phyloP scores from a whole-genome alignment of 2,888 invertebrate species.

The Thera britannica region DNA sequence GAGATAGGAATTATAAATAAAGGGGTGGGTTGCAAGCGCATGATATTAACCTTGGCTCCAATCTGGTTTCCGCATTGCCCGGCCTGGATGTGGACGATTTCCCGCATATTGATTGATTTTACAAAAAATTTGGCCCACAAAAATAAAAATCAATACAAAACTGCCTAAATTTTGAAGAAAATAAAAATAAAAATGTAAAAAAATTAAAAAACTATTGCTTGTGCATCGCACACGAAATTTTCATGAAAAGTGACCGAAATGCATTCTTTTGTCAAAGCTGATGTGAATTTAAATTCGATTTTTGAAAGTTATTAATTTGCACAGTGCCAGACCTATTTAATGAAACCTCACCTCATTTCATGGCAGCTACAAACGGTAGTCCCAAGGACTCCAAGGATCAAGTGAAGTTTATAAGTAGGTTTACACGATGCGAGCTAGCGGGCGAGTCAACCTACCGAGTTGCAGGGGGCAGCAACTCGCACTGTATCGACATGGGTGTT shows the following conservation, averaged over 20 bases:
- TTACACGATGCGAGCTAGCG: too few relatives aligned
- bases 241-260: conserved; percentile 47
- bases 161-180: conserved; percentile 48
- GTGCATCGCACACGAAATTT: conserved; percentile 67
- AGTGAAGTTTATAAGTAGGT: background rate
- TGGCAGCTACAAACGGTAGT: too few relatives aligned
- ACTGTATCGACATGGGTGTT: too few relatives aligned
- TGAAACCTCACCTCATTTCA: conserved; percentile 7
- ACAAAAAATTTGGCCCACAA: conserved; percentile 63
- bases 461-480: too few relatives aligned
- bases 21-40: conserved; percentile 19
- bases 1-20: too few relatives aligned
- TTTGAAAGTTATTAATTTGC: conserved; percentile 19
- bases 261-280: conserved; percentile 50
- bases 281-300: conserved; percentile 42
- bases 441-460: background rate
- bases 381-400: too few relatives aligned
- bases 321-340: conserved; percentile 34
- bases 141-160: conserved; percentile 52
- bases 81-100: conserved; percentile 91
- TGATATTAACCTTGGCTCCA: conserved; percentile 89
- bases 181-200: conserved; percentile 55
- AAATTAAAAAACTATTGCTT: conserved; percentile 48
- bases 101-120: conserved; percentile 86
- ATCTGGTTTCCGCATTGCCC: conserved; percentile 87